Evolutionary conservation across 2,113 vertebrate species (phyloP), one percentile per base, ranked within the genome.

Genomic region (Indicator indicator): DNA sequence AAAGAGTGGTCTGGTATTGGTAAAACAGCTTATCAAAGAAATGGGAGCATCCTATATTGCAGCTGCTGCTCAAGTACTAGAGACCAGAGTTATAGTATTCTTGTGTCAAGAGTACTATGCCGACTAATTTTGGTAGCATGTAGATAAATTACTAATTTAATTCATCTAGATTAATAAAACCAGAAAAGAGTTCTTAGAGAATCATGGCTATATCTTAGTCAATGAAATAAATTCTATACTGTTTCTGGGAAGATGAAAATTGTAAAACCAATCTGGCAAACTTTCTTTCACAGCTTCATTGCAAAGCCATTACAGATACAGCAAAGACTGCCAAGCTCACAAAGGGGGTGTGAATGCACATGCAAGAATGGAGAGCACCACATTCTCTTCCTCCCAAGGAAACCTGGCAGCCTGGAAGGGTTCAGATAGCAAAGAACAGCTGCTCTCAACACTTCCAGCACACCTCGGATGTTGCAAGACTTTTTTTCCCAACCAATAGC

Each of bases 191-290:
- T 36, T 95, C 86, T 86, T 20, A 89, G 38, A 38, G 90, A 93
- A 92, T 85, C 69, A 60, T 21, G 44, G 11, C 8, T 94, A 4
- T 54, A 58, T 56, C 64, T 91, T 46, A 72, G 69, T 83, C 92
- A 82, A 93, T 82, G 70, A 91, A 95, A 94, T 92, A 91, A 96
- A 94, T 92, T 81, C 69, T 36, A 26, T 28, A 30, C 71, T 87
- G 84, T 40, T 86, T 86, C 44, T 81, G 78, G 83, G 79, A 97
- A 95, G 81, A 77, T 91, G 89, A 91, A 85, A 94, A 86, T 92
- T 70, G 10, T 40, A 91, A 93, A 93, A 76, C 50, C 38, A 54
- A 28, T 65, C 83, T 91, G 94, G 82, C 72, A 94, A 96, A 91
- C 42, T 78, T 83, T 75, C 56, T 71, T 91, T 95, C 86, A 93